A percentile compares a stretch with the other conserved stretches of the same genome.
These are phyloP conservation scores for Nasonia oneida DNA, from an alignment of 2,888 invertebrate species.

Conservation along the genomic window DNA sequence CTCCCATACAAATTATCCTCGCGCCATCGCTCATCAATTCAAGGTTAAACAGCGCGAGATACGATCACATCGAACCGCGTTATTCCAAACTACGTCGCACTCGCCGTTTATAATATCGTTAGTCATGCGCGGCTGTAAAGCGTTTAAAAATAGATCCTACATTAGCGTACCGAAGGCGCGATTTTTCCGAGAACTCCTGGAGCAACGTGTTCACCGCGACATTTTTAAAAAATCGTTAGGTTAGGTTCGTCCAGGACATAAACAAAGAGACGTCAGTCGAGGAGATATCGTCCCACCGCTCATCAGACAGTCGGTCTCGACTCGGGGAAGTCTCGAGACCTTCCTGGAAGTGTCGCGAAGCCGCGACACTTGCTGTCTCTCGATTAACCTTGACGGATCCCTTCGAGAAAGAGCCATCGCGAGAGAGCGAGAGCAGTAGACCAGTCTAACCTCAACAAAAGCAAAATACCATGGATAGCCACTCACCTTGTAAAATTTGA, in stretches of 20 bases:
- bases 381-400: not conserved
- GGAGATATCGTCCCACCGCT: not conserved
- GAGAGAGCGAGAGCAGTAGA: not conserved
- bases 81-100: not conserved
- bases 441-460: constrained; percentile 50
- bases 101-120: not conserved
- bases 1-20: constrained; percentile 5
- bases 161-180: not conserved
- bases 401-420: not conserved
- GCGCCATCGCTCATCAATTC: constrained; percentile 14
- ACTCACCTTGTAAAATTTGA: constrained; percentile 36
- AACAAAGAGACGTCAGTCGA: constrained; percentile 26
- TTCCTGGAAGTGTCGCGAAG: not conserved
- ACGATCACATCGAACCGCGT: not conserved
- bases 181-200: not conserved
- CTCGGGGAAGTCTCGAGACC: not conserved
- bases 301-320: not conserved
- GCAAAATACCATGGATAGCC: not conserved
- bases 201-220: not conserved
- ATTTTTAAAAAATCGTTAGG: constrained; percentile 6
- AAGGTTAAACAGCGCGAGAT: constrained; percentile 31
- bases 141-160: constrained; percentile 40
- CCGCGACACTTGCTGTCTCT: not conserved
- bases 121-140: not conserved
- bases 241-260: constrained; percentile 47